Conservation (phyloP, 2,797 vertebrate species). For the Intellagama lesueurii region DNA sequence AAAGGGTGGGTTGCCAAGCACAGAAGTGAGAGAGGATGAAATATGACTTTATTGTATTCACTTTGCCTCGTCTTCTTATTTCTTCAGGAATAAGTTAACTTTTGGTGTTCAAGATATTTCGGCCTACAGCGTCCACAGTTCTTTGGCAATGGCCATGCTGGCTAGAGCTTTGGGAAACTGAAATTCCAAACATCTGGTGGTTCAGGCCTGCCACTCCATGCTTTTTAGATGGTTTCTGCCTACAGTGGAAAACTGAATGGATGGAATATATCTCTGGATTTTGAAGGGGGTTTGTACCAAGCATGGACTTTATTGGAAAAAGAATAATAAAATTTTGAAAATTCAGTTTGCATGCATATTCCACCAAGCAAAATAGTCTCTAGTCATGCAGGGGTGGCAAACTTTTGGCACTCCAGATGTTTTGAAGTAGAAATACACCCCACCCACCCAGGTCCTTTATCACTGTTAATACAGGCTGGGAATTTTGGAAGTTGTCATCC, state of each 20-base stretch:
- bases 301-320: no score
- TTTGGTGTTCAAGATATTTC: not conserved
- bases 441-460: no score
- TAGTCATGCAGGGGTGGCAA: conserved; percentile 18
- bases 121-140: not conserved
- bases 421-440: no score
- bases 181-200: not conserved
- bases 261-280: not conserved
- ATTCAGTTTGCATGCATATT: not conserved
- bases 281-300: no score
- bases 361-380: conserved; percentile 53
- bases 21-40: not conserved
- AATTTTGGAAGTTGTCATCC: no score
- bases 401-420: no score
- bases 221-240: not conserved
- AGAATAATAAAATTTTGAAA: no score
- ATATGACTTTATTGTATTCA: no score
- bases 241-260: not conserved
- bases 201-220: not conserved
- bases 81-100: not conserved
- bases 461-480: no score
- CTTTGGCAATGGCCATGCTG: not conserved
- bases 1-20: no score
- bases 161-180: not conserved
- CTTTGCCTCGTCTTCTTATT: not conserved